Evolutionary conservation across 2,113 vertebrate species (phyloP).

Genomic region (Mus spicilegus): DNA sequence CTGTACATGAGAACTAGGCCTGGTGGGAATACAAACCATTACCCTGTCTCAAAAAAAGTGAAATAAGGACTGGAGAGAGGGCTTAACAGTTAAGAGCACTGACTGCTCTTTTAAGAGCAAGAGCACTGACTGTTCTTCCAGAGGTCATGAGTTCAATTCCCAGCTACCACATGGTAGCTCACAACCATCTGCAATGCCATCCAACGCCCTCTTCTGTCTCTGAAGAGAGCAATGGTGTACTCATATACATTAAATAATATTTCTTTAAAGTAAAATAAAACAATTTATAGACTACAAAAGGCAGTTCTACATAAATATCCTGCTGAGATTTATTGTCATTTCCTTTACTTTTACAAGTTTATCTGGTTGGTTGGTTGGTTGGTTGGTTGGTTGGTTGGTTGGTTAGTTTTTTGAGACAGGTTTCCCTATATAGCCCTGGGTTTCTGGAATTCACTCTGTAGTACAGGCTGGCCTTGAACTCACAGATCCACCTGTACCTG

Average conservation of each 20-base stretch:
- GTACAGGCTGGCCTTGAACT: neutral
- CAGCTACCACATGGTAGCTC: no score
- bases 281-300: neutral
- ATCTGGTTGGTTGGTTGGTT: neutral
- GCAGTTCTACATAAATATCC: slow-evolving; percentile 6
- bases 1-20: neutral
- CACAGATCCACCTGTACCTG: no score
- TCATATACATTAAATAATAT: no score
- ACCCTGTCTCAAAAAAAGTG: neutral
- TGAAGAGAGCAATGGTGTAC: no score
- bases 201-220: no score
- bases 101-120: no score
- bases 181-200: no score
- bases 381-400: neutral
- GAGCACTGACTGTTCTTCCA: no score
- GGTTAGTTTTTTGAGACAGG: neutral
- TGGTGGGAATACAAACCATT: neutral
- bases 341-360: neutral
- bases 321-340: slow-evolving; percentile 23
- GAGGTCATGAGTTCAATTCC: no score
- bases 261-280: neutral
- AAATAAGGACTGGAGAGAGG: neutral
- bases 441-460: neutral
- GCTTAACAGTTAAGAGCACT: no score
- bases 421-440: neutral